Conservation (phyloP, 2,888 invertebrate species). For the Tolmerus cingulatus region DNA sequence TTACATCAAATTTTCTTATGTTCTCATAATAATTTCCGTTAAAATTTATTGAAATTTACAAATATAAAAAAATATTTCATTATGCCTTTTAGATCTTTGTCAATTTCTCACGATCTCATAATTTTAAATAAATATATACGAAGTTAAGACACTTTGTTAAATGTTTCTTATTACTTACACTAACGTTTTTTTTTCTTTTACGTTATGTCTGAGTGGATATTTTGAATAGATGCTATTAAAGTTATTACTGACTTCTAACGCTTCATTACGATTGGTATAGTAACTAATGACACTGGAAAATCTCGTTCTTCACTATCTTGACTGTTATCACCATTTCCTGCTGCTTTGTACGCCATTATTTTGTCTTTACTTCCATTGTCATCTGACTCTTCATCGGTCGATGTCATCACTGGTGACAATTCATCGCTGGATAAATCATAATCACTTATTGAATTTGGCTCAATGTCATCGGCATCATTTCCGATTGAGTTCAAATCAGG, state of each 20-base stretch:
- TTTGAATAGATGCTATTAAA: conserved; percentile 4
- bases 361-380: conserved; percentile 34
- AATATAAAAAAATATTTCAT: conserved; percentile 44
- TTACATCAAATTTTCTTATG: conserved; percentile 25
- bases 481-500: conserved; percentile 22
- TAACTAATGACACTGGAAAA: conserved; percentile 44
- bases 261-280: conserved; percentile 47
- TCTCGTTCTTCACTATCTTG: conserved; percentile 37
- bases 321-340: conserved; percentile 18
- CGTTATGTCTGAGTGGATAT: conserved; percentile 10
- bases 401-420: conserved; percentile 47
- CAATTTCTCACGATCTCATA: conserved; percentile 33
- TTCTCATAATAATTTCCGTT: conserved; percentile 30
- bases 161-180: conserved; percentile 36
- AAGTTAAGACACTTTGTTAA: conserved; percentile 42
- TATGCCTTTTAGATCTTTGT: conserved; percentile 35
- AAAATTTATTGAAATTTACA: conserved; percentile 44
- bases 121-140: conserved; percentile 37
- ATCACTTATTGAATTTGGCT: conserved; percentile 48
- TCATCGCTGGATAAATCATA: conserved; percentile 47
- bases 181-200: not conserved
- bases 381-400: conserved; percentile 45
- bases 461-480: conserved; percentile 39
- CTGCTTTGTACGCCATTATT: not conserved
- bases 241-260: conserved; percentile 43